These are phyloP conservation scores for Lichenostomus cassidix DNA, from an alignment of 2,113 vertebrate species.

Conservation along the genomic window DNA sequence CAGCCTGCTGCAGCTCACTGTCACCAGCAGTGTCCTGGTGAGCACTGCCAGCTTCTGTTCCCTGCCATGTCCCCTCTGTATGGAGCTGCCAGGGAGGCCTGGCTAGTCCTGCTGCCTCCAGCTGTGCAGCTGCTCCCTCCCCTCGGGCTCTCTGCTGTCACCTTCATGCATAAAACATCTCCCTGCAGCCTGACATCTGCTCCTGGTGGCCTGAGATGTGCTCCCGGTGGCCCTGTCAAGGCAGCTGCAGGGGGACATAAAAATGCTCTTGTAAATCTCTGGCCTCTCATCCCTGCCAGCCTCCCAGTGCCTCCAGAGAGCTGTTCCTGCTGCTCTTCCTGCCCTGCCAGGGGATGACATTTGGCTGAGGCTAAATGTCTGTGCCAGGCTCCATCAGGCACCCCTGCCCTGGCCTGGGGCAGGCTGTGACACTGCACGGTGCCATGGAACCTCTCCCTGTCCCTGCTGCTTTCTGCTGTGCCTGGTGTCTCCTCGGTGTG, in stretches of 20 bases:
- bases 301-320: background rate
- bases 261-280: background rate
- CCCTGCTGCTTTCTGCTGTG: fast-evolving
- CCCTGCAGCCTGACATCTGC: background rate
- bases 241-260: background rate
- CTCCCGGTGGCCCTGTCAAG: background rate
- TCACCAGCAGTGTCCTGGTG: background rate
- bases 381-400: background rate
- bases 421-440: background rate
- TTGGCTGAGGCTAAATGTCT: background rate
- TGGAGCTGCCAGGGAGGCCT: background rate
- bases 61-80: fast-evolving
- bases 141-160: background rate
- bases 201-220: background rate
- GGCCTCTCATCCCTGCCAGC: background rate
- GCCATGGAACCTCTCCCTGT: fast-evolving
- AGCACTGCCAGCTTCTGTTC: background rate
- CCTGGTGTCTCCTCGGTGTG: background rate
- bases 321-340: background rate
- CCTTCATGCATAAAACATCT: constrained; percentile 3
- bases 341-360: background rate
- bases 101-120: background rate
- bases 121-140: background rate
- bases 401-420: background rate
- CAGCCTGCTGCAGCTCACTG: background rate